Percentiles rank a stretch among this genome's conserved stretches.
These are phyloP conservation scores for Antitype chi DNA, from an alignment of 2,888 invertebrate species.

Conservation along the genomic window DNA sequence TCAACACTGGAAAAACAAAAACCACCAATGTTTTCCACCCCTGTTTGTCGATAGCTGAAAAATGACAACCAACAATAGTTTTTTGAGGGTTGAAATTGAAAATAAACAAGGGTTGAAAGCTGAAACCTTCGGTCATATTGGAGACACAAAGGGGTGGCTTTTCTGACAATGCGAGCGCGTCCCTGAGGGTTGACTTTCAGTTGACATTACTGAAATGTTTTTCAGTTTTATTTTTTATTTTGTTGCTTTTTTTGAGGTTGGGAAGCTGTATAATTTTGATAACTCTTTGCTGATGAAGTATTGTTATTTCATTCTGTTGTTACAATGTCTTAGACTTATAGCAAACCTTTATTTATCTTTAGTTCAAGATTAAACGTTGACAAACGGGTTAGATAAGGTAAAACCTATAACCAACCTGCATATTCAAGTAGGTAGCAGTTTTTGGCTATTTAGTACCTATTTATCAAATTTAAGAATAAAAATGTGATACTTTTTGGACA, in stretches of 20 bases:
- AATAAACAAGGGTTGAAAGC: constrained; percentile 55
- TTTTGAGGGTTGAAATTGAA: constrained; percentile 46
- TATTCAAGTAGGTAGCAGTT: no score
- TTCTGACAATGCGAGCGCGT: constrained; percentile 27
- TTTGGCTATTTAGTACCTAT: no score
- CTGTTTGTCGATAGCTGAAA: constrained; percentile 16
- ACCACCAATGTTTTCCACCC: background rate
- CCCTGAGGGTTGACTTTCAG: constrained; percentile 37
- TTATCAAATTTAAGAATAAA: no score
- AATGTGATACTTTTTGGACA: no score
- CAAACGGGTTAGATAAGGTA: no score
- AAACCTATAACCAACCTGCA: no score
- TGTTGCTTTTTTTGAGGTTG: background rate
- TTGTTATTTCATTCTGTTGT: no score
- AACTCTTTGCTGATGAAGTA: background rate
- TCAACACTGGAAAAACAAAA: constrained; percentile 34
- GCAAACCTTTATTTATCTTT: no score
- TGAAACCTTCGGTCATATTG: constrained; percentile 51
- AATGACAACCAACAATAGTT: constrained; percentile 39
- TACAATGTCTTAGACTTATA: no score
- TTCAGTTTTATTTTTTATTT: constrained; percentile 6
- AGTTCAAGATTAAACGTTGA: no score
- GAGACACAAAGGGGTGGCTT: constrained; percentile 49
- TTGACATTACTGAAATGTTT: constrained; percentile 26
- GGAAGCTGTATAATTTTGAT: background rate